Conservation (phyloP, 2,888 invertebrate species). For the Meiosimyza platycephala region DNA sequence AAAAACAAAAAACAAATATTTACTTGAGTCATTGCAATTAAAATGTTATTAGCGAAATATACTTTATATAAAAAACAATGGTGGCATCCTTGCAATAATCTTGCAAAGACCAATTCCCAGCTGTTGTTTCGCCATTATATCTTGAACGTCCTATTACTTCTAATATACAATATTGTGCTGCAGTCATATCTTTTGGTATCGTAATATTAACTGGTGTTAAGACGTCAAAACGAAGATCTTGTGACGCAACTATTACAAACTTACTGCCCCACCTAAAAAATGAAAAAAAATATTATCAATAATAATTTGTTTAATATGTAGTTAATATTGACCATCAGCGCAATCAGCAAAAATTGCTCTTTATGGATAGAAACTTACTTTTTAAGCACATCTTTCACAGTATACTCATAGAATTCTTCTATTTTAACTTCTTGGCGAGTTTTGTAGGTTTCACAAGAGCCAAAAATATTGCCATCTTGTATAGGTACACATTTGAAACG, state of each 20-base stretch:
- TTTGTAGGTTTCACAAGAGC: conserved; percentile 76
- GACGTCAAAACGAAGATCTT: conserved; percentile 71
- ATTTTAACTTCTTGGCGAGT: conserved; percentile 70
- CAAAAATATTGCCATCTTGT: conserved; percentile 72
- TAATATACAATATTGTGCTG: conserved; percentile 76
- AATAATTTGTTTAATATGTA: background rate
- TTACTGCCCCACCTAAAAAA: conserved; percentile 71
- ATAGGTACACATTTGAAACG: conserved; percentile 74
- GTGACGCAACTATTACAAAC: conserved; percentile 79
- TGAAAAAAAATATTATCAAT: conserved; percentile 40
- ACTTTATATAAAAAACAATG: conserved; percentile 66
- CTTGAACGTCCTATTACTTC: conserved; percentile 81
- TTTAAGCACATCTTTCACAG: conserved; percentile 68
- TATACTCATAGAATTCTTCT: conserved; percentile 63
- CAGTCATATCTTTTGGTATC: conserved; percentile 68
- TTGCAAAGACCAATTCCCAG: conserved; percentile 72
- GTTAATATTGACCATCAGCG: no score
- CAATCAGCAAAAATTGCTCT: background rate
- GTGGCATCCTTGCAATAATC: conserved; percentile 72
- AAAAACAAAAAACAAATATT: conserved; percentile 67
- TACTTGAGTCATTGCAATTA: conserved; percentile 49
- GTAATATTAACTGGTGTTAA: conserved; percentile 70
- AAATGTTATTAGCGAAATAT: conserved; percentile 26
- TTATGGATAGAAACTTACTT: conserved; percentile 45
- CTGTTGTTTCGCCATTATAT: conserved; percentile 76